phyloP scores from a whole-genome alignment of 2,888 invertebrate species.

The Agrotis segetum region DNA sequence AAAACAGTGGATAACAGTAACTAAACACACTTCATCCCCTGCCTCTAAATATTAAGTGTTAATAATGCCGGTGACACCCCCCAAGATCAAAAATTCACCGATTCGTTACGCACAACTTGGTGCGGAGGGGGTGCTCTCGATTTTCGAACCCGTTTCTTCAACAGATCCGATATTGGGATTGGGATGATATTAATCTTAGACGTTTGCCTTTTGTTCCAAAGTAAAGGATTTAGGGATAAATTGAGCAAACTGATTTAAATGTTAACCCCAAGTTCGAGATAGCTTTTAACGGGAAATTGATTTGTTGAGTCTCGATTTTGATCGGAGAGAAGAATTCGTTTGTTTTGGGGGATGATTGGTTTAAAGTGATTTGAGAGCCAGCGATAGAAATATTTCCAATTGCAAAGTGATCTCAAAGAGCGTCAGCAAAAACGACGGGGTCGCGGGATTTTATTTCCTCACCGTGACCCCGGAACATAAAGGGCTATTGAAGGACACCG shows the following conservation, averaged over 20 bases:
- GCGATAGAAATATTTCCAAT: not conserved
- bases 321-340: constrained; percentile 25
- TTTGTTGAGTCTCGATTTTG: constrained; percentile 40
- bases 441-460: too few species aligned
- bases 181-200: constrained; percentile 73
- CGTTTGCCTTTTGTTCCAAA: constrained; percentile 61
- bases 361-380: not conserved
- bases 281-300: constrained; percentile 56
- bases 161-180: constrained; percentile 81
- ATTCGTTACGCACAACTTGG: constrained; percentile 80
- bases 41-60: constrained; percentile 87
- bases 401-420: not conserved
- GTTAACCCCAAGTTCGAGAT: constrained; percentile 51
- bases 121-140: constrained; percentile 80
- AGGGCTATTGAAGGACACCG: too few species aligned
- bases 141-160: constrained; percentile 78
- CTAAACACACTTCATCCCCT: constrained; percentile 70
- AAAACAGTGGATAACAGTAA: constrained; percentile 57
- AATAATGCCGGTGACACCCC: constrained; percentile 83
- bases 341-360: constrained; percentile 10
- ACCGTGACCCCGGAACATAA: too few species aligned
- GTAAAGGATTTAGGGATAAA: constrained; percentile 62
- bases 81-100: constrained; percentile 85
- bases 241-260: constrained; percentile 67
- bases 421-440: too few species aligned